Conservation (phyloP, 2,888 invertebrate species). For the Meteorus cinctellus region DNA sequence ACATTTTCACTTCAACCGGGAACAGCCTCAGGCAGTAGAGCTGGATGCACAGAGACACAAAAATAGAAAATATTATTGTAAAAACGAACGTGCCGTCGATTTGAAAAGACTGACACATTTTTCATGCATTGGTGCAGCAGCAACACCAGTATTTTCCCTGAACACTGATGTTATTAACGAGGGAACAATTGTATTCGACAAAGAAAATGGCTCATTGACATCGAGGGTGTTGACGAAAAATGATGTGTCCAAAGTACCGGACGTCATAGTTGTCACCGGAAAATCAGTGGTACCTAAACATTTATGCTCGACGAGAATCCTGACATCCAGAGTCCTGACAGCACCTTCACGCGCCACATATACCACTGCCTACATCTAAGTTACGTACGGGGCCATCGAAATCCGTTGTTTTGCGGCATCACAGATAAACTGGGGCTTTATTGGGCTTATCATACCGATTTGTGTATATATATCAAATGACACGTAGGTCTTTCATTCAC, state of each 20-base stretch:
- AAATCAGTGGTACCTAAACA: constrained; percentile 62
- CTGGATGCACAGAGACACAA: not conserved
- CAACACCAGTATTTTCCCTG: constrained; percentile 8
- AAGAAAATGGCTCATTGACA: constrained; percentile 20
- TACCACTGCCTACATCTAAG: constrained; percentile 71
- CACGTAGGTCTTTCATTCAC: constrained; percentile 69
- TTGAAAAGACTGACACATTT: constrained; percentile 11
- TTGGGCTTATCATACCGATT: constrained; percentile 64
- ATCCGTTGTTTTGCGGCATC: constrained; percentile 51
- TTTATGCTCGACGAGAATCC: constrained; percentile 66
- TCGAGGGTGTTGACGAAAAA: constrained; percentile 44
- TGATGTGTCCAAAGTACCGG: constrained; percentile 63
- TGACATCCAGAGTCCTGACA: constrained; percentile 68
- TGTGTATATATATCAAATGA: constrained; percentile 66
- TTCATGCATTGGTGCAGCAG: constrained; percentile 12
- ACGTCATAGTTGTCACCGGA: constrained; percentile 63
- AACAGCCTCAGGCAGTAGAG: constrained; percentile 15
- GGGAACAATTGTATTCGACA: constrained; percentile 13
- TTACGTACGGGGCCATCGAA: constrained; percentile 56
- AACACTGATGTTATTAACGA: constrained; percentile 47
- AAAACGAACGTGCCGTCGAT: constrained; percentile 16
- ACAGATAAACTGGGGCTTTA: constrained; percentile 63
- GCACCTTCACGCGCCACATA: constrained; percentile 69
- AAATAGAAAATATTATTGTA: not conserved
- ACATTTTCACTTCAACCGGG: constrained; percentile 36